A percentile compares a stretch with the other conserved stretches of the same genome.
These are phyloP conservation scores for Enteromius anoplus DNA, from an alignment of 2,797 vertebrate species.

Conservation along the genomic window DNA sequence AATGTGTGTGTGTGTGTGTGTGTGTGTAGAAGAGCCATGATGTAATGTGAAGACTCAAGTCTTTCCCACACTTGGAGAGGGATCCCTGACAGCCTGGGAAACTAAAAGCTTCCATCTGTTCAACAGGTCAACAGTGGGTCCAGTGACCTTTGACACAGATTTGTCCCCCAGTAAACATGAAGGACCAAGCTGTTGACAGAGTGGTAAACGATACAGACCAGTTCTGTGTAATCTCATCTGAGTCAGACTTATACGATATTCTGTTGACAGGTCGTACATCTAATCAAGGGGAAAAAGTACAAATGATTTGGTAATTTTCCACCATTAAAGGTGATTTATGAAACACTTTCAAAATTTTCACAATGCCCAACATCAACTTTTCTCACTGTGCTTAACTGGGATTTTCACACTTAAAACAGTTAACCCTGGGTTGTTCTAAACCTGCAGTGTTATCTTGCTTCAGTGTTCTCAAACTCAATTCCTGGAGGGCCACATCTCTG, in stretches of 20 bases:
- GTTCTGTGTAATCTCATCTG: slow-evolving; percentile 41
- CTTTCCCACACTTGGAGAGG: slow-evolving; percentile 53
- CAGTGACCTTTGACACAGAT: slow-evolving; percentile 61
- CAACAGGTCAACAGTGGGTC: slow-evolving; percentile 54
- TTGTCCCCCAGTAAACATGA: slow-evolving; percentile 53
- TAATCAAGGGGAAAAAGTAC: not conserved
- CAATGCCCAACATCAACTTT: not conserved
- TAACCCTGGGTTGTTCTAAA: not conserved
- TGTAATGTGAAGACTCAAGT: slow-evolving; percentile 35
- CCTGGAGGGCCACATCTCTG: no score
- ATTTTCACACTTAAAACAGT: not conserved
- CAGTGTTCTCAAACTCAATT: not conserved
- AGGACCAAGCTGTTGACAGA: slow-evolving; percentile 43
- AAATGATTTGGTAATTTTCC: not conserved
- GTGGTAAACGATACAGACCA: slow-evolving; percentile 42
- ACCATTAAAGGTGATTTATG: not conserved
- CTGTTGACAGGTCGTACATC: slow-evolving; percentile 21
- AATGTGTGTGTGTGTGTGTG: not conserved
- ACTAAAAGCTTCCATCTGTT: slow-evolving; percentile 62
- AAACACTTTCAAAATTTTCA: not conserved
- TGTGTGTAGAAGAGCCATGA: slow-evolving; percentile 38
- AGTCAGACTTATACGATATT: slow-evolving; percentile 27
- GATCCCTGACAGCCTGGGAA: slow-evolving; percentile 63
- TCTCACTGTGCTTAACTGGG: not conserved
- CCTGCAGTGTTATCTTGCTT: not conserved